Evolutionary conservation across 2,888 invertebrate species (phyloP).

Genomic region (Parnassius mnemosyne): DNA sequence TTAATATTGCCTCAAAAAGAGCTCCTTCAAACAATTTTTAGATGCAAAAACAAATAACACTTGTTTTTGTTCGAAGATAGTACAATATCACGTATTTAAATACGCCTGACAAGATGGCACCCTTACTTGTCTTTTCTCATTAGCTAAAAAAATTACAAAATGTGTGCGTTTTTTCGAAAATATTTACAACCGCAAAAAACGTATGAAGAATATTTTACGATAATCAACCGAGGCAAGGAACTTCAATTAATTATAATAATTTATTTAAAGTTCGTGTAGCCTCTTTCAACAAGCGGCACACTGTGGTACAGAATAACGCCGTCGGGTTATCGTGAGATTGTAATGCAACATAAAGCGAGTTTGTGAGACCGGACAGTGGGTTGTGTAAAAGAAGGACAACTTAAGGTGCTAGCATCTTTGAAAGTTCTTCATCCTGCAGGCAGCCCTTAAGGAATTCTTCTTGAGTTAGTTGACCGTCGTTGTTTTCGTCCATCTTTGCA

Average conservation of each 20-base stretch:
- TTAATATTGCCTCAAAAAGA: no score
- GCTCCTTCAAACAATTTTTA: no score
- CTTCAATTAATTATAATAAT: background rate
- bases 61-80: no score
- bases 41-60: no score
- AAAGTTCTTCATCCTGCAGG: constrained; percentile 96
- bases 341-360: constrained; percentile 39
- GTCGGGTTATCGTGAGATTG: constrained; percentile 54
- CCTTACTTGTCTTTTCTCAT: background rate
- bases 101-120: no score
- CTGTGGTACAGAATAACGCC: constrained; percentile 36
- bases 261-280: background rate
- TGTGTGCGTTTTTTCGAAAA: background rate
- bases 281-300: constrained; percentile 24
- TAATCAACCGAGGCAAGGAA: background rate
- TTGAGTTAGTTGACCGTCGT: constrained; percentile 98
- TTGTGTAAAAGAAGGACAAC: constrained; percentile 36
- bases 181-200: constrained; percentile 9
- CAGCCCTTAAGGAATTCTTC: constrained; percentile 99
- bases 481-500: constrained; percentile 99
- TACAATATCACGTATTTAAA: no score
- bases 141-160: background rate
- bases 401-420: constrained; percentile 97
- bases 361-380: constrained; percentile 35
- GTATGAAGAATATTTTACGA: background rate